These are phyloP conservation scores for Carassius gibelio DNA, from an alignment of 2,113 vertebrate species.

Conservation along the genomic window DNA sequence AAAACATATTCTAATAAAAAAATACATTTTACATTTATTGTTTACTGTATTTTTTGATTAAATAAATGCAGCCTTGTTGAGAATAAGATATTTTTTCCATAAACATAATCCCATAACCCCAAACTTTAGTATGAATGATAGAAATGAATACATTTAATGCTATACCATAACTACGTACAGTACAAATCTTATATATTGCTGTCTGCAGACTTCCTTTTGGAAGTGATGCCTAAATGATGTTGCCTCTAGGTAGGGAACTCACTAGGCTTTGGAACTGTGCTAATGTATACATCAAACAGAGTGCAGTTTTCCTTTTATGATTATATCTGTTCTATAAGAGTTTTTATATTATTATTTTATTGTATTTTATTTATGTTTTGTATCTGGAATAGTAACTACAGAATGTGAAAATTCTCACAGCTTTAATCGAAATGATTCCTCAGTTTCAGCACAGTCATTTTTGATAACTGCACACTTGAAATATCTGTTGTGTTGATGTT, in stretches of 20 bases:
- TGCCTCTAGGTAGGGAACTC: not conserved
- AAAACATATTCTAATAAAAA: no score
- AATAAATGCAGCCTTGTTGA: no score
- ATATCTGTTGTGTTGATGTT: not conserved
- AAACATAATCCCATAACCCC: not conserved
- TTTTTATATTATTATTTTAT: not conserved
- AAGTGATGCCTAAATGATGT: not conserved
- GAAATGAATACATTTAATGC: not conserved
- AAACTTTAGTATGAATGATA: not conserved
- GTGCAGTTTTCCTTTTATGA: not conserved
- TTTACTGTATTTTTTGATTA: no score
- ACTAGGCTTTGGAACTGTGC: conserved; percentile 13
- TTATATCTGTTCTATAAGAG: not conserved
- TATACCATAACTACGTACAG: not conserved
- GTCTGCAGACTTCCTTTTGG: not conserved
- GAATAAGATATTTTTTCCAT: no score
- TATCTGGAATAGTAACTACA: not conserved
- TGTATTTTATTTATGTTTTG: not conserved
- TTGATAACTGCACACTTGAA: conserved; percentile 17
- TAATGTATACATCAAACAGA: not conserved
- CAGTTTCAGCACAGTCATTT: not conserved
- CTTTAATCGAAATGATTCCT: not conserved
- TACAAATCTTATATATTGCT: not conserved
- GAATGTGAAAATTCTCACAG: not conserved
- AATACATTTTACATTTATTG: no score